Evolutionary conservation across 2,888 invertebrate species (phyloP).

Genomic region (Iselma pallidipennis): DNA sequence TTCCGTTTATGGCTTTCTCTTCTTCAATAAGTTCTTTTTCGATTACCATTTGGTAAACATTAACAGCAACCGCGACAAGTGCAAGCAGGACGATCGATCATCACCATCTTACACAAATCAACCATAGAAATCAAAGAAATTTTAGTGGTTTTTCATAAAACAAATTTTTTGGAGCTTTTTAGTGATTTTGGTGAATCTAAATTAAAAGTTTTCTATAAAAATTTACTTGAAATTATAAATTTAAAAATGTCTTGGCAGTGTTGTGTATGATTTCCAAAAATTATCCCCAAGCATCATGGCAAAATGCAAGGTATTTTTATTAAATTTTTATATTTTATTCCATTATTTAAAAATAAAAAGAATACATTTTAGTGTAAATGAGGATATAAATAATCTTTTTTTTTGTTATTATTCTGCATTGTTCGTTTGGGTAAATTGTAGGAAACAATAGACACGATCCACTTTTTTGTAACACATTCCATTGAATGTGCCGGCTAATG

Average conservation of each 20-base stretch:
- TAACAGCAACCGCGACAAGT: neutral
- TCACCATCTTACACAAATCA: too few relatives aligned
- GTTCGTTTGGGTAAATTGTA: slow-evolving; percentile 7
- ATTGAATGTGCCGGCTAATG: neutral
- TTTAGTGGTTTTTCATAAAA: too few relatives aligned
- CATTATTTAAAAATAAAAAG: neutral
- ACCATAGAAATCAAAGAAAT: too few relatives aligned
- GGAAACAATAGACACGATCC: slow-evolving; percentile 19
- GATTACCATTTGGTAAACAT: too few relatives aligned
- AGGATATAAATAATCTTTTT: neutral
- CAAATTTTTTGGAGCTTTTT: too few relatives aligned
- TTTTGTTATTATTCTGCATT: slow-evolving; percentile 3
- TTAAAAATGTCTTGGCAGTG: neutral
- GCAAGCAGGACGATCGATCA: too few relatives aligned
- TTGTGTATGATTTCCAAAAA: neutral
- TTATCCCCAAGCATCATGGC: slow-evolving; percentile 27
- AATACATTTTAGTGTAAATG: neutral
- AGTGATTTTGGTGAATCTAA: neutral
- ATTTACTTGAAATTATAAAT: too few relatives aligned
- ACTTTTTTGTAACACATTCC: slow-evolving; percentile 17
- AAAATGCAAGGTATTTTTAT: slow-evolving; percentile 30
- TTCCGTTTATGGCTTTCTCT: slow-evolving; percentile 6
- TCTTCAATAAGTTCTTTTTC: neutral
- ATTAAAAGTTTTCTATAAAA: too few relatives aligned
- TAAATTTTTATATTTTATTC: neutral